Base-by-base conservation (phyloP, 2,113 vertebrate genomes). In the Pimephales promelas region DNA sequence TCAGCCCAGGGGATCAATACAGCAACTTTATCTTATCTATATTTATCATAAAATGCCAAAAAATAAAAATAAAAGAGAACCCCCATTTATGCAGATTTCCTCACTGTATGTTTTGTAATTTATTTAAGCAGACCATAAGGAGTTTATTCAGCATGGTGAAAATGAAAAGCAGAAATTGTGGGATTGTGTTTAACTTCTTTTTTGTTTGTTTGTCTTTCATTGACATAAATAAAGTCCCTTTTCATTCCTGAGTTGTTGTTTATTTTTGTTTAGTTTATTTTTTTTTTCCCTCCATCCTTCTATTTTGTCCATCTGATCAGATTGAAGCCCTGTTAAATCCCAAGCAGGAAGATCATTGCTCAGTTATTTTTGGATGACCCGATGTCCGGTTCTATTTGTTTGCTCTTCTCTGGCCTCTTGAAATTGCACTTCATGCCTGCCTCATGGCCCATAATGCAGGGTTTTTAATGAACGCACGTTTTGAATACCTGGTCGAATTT, bases 111-210 rank as follows among this genome's bases (percentile, higher is more conserved):
- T 89, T 91, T 90, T 91, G 90, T 89, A 93, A 94, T 94, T 95
- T 94, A 95, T 94, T 94, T 92, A 93, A 83, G 92, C 92, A 92
- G 90, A 92, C 83, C 92, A 92, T 94, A 92, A 91, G 88, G 92
- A 93, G 92, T 93, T 91, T 90, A 93, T 93, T 91, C 87, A 91
- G 93, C 92, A 92, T 93, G 90, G 89, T 90, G 89, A 90, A 85
- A 45, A 83, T 71, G 26, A 83, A 85, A 90, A 66, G 79, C 68
- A 88, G 88, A 90, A 89, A 90, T 92, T 89, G 92, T 90, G 92
- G 88, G 92, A 90, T 90, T 89, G 86, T 90, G 88, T 90, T 93
- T 91, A 89, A 68, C 18, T 87, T 79, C 28, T 28, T 28, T 28
- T 28, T 28, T 28, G 1, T 47, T 66, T 66, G 16, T 80, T 20